Evolutionary conservation across 1,140 invertebrate genomes (phyloP).

Genomic region (Hyles euphorbiae): DNA sequence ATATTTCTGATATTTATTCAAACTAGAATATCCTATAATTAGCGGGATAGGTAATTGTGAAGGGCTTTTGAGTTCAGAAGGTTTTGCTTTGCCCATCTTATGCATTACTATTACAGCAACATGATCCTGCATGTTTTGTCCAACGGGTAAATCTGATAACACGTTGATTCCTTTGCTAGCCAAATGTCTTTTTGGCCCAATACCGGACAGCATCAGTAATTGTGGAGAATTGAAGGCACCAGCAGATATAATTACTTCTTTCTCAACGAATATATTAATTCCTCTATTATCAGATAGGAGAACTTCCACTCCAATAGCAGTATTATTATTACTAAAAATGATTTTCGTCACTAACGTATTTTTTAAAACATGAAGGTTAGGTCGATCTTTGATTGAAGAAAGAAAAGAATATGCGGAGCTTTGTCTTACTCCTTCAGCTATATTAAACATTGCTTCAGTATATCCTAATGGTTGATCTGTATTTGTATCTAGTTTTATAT

Average conservation of each 20-base stretch:
- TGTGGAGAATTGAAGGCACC: conserved; percentile 70
- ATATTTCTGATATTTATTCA: too few species aligned
- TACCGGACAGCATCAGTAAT: conserved; percentile 78
- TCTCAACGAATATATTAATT: conserved; percentile 46
- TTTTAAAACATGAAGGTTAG: conserved; percentile 81
- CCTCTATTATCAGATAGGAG: conserved; percentile 15
- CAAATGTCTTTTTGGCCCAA: conserved; percentile 74
- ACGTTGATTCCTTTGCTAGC: conserved; percentile 42
- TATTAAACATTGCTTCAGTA: conserved; percentile 5
- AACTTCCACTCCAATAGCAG: conserved; percentile 17
- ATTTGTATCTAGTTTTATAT: conserved; percentile 8
- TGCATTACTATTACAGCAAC: conserved; percentile 20
- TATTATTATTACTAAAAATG: conserved; percentile 58
- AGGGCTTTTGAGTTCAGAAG: too few species aligned
- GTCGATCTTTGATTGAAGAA: conserved; percentile 27
- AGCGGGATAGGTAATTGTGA: too few species aligned
- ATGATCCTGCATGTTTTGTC: conserved; percentile 77
- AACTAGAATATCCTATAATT: too few species aligned
- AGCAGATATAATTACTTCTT: conserved; percentile 78
- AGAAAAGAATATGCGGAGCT: conserved; percentile 6
- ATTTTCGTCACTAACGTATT: conserved; percentile 76
- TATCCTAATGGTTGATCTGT: conserved; percentile 3
- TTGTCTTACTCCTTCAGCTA: conserved; percentile 1
- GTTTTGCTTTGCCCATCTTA: conserved; percentile 3
- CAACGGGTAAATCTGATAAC: conserved; percentile 75